phyloP scores from a whole-genome alignment of 2,888 invertebrate species.

The Protophormia terraenovae region DNA sequence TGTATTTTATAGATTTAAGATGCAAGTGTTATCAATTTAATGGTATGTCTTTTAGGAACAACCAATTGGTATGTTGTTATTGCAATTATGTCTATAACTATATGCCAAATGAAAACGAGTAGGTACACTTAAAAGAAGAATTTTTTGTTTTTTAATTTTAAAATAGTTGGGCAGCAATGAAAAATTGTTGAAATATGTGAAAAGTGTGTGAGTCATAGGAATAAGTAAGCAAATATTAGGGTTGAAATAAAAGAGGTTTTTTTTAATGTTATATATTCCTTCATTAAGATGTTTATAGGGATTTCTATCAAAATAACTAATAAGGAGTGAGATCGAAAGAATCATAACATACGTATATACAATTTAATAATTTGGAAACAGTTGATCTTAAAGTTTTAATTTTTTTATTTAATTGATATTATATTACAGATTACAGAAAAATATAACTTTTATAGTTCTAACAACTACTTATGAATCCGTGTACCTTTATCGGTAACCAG shows the following conservation, averaged over 20 bases:
- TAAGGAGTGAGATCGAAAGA: too few species aligned
- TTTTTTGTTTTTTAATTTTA: not conserved
- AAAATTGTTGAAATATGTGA: not conserved
- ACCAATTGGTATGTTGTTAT: constrained; percentile 37
- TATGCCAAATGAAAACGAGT: not conserved
- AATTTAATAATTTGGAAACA: too few species aligned
- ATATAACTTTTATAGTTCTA: too few species aligned
- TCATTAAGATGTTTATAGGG: too few species aligned
- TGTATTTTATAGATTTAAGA: constrained; percentile 4
- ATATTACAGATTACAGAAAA: too few species aligned
- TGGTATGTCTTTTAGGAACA: constrained; percentile 46
- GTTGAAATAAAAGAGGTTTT: not conserved
- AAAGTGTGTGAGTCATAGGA: not conserved
- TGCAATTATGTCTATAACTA: constrained; percentile 38
- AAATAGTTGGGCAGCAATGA: not conserved
- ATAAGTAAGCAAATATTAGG: not conserved
- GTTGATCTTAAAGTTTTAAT: too few species aligned
- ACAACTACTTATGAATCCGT: too few species aligned
- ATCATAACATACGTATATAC: too few species aligned
- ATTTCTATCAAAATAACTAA: too few species aligned
- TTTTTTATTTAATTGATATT: too few species aligned
- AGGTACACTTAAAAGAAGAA: constrained; percentile 21
- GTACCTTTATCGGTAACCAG: too few species aligned
- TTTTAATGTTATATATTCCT: too few species aligned
- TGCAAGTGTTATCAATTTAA: constrained; percentile 52